phyloP scores from a whole-genome alignment of 2,113 vertebrate genomes.

The Puffinus mauretanicus region DNA sequence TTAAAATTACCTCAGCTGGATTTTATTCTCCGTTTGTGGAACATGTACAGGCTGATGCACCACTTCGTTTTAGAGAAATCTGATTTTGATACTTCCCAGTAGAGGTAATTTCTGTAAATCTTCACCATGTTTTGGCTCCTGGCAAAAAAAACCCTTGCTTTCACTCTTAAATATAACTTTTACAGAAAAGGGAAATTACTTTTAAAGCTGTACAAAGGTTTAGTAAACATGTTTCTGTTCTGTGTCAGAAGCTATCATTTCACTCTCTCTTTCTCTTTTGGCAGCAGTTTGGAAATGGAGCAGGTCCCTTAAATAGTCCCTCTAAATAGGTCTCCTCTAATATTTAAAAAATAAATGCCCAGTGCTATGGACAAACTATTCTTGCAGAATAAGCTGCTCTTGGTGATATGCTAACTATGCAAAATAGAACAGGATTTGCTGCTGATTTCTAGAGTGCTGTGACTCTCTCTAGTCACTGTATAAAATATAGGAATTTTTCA shows the following conservation, averaged over 20 bases:
- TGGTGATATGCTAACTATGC: not conserved
- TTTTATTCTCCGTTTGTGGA: not conserved
- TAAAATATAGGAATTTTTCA: not conserved
- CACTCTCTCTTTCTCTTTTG: not conserved
- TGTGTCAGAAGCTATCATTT: not conserved
- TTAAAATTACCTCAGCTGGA: not conserved
- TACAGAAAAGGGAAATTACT: not conserved
- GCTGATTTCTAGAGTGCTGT: not conserved
- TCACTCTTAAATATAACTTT: not conserved
- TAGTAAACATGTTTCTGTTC: not conserved
- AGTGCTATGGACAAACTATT: not conserved
- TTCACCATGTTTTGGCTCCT: not conserved
- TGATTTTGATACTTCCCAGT: not conserved
- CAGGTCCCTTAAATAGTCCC: not conserved
- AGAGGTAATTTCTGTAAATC: not conserved
- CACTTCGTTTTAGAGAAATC: not conserved
- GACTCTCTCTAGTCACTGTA: not conserved
- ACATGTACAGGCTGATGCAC: not conserved
- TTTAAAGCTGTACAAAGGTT: not conserved
- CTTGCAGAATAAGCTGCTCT: not conserved
- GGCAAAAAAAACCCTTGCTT: not conserved
- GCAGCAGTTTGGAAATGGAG: not conserved
- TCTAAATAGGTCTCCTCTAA: not conserved
- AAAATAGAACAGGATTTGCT: not conserved
- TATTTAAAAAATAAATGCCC: not conserved